Evolutionary conservation across 2,888 invertebrate genomes (phyloP).

Genomic region (Drosophila aldrichi): DNA sequence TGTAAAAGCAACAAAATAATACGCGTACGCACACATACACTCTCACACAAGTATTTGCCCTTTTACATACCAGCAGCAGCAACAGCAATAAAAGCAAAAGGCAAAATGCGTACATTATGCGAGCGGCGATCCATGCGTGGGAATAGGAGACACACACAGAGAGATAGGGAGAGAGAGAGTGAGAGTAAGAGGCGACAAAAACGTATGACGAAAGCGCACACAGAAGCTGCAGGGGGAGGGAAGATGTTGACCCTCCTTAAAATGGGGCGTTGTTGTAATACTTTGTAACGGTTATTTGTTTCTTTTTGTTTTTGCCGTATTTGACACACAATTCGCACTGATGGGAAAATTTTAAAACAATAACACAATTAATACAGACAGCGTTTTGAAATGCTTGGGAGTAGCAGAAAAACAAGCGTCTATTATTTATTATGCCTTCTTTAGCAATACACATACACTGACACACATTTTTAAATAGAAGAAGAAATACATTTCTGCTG

Average conservation of each 20-base stretch:
- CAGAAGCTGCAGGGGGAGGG: slow-evolving; percentile 34
- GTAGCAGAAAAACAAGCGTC: slow-evolving; percentile 40
- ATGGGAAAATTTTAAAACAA: slow-evolving; percentile 71
- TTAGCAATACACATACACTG: slow-evolving; percentile 74
- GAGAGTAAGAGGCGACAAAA: slow-evolving; percentile 38
- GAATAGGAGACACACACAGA: slow-evolving; percentile 44
- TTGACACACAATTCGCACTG: slow-evolving; percentile 69
- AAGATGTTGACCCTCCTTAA: slow-evolving; percentile 55
- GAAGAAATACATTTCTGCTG: slow-evolving; percentile 73
- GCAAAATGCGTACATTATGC: slow-evolving; percentile 55
- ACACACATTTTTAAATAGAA: slow-evolving; percentile 80
- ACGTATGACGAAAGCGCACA: slow-evolving; percentile 53
- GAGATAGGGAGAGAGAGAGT: slow-evolving; percentile 25
- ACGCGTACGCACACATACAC: slow-evolving; percentile 28
- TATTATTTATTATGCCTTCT: slow-evolving; percentile 73
- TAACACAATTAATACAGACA: slow-evolving; percentile 66
- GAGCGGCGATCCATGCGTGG: slow-evolving; percentile 63
- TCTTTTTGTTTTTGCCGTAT: slow-evolving; percentile 29
- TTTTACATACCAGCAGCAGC: slow-evolving; percentile 66
- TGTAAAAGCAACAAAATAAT: slow-evolving; percentile 49
- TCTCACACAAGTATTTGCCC: slow-evolving; percentile 38
- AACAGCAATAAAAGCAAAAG: slow-evolving; percentile 35
- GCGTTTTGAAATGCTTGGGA: slow-evolving; percentile 30
- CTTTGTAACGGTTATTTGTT: slow-evolving; percentile 44
- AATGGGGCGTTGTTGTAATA: slow-evolving; percentile 69